Percentiles rank a stretch among this genome's conserved stretches.
These are phyloP conservation scores for Caenorhabditis virilis DNA, from an alignment of 2,888 invertebrate genomes.

Conservation along the genomic window DNA sequence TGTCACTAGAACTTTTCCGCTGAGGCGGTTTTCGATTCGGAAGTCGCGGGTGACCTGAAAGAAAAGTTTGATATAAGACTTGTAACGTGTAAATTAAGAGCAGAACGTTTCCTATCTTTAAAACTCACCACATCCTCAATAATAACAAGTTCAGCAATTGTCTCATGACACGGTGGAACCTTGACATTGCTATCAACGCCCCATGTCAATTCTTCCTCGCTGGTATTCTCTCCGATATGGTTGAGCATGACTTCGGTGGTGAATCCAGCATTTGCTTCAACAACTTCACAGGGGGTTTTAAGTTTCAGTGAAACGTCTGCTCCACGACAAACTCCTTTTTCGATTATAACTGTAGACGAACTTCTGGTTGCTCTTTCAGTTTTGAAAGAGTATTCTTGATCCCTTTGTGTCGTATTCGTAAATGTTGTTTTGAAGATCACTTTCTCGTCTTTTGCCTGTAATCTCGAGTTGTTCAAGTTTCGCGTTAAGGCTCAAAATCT, in stretches of 20 bases:
- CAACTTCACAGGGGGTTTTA: constrained; percentile 69
- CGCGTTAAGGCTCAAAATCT: neutral
- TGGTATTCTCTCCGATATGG: constrained; percentile 68
- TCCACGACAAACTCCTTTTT: constrained; percentile 54
- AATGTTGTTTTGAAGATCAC: constrained; percentile 68
- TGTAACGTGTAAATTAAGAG: no score
- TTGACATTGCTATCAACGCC: constrained; percentile 69
- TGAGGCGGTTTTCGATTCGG: constrained; percentile 67
- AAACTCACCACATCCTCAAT: constrained; percentile 63
- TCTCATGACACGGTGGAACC: constrained; percentile 68
- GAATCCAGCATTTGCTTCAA: constrained; percentile 71
- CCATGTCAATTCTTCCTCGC: constrained; percentile 69
- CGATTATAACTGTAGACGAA: constrained; percentile 67
- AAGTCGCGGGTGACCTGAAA: constrained; percentile 67
- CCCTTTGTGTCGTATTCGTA: constrained; percentile 68
- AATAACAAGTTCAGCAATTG: constrained; percentile 69
- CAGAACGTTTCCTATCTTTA: no score
- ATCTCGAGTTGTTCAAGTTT: neutral
- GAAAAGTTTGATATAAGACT: no score
- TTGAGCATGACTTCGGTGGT: constrained; percentile 69
- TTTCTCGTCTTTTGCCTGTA: constrained; percentile 55
- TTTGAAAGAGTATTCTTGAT: constrained; percentile 69
- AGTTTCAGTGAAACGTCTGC: constrained; percentile 67
- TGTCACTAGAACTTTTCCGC: constrained; percentile 67
- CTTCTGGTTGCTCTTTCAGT: constrained; percentile 69